Conservation (phyloP, 1,140 invertebrate species). For the Pseudachorutes palmiensis region DNA sequence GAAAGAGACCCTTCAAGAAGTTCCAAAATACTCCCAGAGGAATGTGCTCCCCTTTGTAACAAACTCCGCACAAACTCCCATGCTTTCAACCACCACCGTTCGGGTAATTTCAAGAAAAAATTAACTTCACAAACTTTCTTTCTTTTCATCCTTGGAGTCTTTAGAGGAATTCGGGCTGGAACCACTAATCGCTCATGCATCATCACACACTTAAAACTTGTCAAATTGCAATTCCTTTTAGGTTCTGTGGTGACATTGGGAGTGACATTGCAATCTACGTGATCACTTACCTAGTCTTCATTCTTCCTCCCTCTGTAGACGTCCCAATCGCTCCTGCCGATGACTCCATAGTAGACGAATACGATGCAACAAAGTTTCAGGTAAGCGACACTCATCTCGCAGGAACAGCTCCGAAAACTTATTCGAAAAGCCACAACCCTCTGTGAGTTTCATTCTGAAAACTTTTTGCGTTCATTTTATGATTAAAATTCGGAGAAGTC, state of each 20-base stretch:
- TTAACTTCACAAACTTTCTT: neutral
- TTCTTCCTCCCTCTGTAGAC: slow-evolving; percentile 47
- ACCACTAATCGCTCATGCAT: no score
- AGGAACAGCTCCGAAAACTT: no score
- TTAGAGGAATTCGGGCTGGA: no score
- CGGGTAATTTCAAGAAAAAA: neutral
- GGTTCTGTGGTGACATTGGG: slow-evolving; percentile 73
- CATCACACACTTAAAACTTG: no score
- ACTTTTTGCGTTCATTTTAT: no score
- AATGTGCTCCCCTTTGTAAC: neutral
- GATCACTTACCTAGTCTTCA: slow-evolving; percentile 63
- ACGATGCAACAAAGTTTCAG: slow-evolving; percentile 66
- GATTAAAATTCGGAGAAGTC: no score
- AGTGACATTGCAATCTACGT: slow-evolving; percentile 68
- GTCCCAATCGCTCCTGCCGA: slow-evolving; percentile 32
- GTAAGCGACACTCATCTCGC: no score
- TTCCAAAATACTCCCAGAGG: neutral
- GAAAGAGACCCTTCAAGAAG: neutral
- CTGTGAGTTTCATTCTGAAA: no score
- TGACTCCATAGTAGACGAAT: slow-evolving; percentile 47
- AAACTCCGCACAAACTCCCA: no score
- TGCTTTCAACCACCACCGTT: neutral
- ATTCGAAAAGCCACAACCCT: no score
- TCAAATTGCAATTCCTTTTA: no score
- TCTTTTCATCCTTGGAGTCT: no score